A percentile compares a stretch with the other conserved stretches of the same genome.
Evolutionary conservation across 2,113 vertebrate genomes (phyloP).

Genomic region (Oriolus oriolus): DNA sequence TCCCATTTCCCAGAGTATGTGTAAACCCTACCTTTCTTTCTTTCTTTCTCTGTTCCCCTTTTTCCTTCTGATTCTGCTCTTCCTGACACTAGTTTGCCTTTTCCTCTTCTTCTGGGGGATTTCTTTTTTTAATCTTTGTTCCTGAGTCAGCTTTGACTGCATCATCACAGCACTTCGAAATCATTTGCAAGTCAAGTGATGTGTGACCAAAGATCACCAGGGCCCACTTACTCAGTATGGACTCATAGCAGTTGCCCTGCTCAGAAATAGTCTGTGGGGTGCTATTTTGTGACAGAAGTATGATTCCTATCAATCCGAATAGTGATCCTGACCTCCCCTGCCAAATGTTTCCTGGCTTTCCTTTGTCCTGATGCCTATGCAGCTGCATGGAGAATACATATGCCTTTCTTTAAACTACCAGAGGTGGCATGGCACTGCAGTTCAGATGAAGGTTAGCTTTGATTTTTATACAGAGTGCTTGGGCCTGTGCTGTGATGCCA

Average conservation of each 20-base stretch:
- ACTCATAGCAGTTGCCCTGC: background rate
- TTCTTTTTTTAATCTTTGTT: background rate
- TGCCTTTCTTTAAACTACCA: background rate
- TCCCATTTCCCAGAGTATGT: background rate
- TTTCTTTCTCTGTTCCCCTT: background rate
- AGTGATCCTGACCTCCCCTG: background rate
- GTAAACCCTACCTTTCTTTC: background rate
- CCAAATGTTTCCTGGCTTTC: background rate
- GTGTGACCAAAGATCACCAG: background rate
- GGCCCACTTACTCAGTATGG: background rate
- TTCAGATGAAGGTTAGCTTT: background rate
- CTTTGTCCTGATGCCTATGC: background rate
- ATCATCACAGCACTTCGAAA: background rate
- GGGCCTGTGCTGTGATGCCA: background rate
- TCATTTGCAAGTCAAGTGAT: background rate
- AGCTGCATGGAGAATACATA: background rate
- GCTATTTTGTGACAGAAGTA: background rate
- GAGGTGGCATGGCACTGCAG: background rate
- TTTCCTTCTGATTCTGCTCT: background rate
- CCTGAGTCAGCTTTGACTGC: background rate
- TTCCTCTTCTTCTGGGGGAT: background rate
- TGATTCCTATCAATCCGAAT: background rate
- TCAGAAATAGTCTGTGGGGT: background rate
- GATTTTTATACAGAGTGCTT: background rate
- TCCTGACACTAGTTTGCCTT: background rate